Conservation (phyloP, 1,140 invertebrate species). For the Eumaeus atala region DNA sequence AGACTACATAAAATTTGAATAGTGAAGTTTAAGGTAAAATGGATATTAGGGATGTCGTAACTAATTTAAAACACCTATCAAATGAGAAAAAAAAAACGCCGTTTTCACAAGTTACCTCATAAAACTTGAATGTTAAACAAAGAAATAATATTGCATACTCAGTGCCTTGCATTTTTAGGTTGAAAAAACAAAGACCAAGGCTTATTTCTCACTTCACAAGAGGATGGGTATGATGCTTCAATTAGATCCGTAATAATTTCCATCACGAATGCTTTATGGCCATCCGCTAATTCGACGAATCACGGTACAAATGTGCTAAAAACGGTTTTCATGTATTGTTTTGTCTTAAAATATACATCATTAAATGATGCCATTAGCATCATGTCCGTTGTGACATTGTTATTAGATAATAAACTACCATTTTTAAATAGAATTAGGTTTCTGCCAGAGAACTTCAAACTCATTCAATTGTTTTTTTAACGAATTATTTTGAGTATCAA, state of each 20-base stretch:
- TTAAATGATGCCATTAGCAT: not conserved
- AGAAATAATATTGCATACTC: not conserved
- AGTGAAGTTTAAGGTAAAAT: too few species aligned
- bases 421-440: too few species aligned
- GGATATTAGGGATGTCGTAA: too few species aligned
- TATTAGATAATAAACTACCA: too few species aligned
- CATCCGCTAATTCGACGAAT: conserved; percentile 46
- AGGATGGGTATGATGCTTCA: conserved; percentile 49
- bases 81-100: too few species aligned
- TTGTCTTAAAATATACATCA: not conserved
- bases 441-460: too few species aligned
- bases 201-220: conserved; percentile 12
- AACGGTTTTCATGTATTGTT: conserved; percentile 4
- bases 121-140: not conserved
- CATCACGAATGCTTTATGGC: conserved; percentile 47
- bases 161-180: too few species aligned
- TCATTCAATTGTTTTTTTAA: too few species aligned
- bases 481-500: too few species aligned
- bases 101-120: not conserved
- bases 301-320: conserved; percentile 45
- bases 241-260: conserved; percentile 56
- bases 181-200: conserved; percentile 4
- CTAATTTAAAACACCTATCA: too few species aligned
- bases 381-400: too few species aligned
- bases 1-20: too few species aligned